These are phyloP conservation scores for Orbicella faveolata DNA, from an alignment of 64 coral and sea anemone species.

Conservation along the genomic window DNA sequence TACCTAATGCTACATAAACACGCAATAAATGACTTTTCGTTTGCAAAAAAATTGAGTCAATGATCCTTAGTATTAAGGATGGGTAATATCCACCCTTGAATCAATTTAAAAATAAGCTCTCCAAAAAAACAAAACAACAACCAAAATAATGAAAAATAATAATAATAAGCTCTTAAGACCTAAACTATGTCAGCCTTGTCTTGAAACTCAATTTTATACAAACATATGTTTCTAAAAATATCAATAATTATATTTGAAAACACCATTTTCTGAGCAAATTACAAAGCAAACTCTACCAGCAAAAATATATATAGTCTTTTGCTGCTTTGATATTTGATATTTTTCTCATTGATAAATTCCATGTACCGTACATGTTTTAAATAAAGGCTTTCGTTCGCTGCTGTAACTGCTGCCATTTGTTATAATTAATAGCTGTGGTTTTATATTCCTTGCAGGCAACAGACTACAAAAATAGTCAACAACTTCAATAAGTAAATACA, in stretches of 20 bases:
- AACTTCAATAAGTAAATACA: not conserved
- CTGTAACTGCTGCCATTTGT: not conserved
- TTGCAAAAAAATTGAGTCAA: too few relatives aligned
- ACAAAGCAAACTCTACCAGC: not conserved
- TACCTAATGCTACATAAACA: too few relatives aligned
- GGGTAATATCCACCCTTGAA: too few relatives aligned
- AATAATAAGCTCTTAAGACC: not conserved
- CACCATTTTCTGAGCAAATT: not conserved
- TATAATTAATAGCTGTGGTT: not conserved
- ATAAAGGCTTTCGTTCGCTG: not conserved
- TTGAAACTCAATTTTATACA: not conserved
- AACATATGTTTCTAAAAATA: not conserved
- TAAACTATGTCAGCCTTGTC: not conserved
- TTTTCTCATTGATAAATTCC: not conserved
- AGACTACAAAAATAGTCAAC: not conserved
- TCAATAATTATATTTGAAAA: not conserved
- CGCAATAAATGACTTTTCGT: too few relatives aligned
- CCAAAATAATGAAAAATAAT: not conserved
- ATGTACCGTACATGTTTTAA: not conserved
- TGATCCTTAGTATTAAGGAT: too few relatives aligned
- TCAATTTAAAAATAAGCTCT: too few relatives aligned
- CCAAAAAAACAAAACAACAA: too few relatives aligned
- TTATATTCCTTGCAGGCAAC: not conserved
- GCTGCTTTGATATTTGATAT: not conserved
- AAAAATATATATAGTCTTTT: not conserved